Percentiles rank a stretch among this genome's conserved stretches.
These are phyloP conservation scores for Solenodon paradoxus DNA, from an alignment of 2,113 vertebrate species.

Conservation along the genomic window DNA sequence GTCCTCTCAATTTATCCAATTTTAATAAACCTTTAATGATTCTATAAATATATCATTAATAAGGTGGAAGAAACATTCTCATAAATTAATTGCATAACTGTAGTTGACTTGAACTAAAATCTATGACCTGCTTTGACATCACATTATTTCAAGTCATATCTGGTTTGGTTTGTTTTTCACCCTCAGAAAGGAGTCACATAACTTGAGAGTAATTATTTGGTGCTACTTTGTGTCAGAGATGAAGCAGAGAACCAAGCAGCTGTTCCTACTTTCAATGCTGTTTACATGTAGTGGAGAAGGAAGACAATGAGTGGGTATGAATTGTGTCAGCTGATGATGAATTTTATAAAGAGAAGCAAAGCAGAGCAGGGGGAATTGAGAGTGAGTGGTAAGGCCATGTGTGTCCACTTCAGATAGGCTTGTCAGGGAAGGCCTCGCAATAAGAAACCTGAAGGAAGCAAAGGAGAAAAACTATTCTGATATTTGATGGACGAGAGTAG, in stretches of 20 bases:
- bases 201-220: not conserved
- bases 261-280: not conserved
- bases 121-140: not conserved
- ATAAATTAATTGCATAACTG: not conserved
- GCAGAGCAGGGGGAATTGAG: not conserved
- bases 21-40: not conserved
- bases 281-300: not conserved
- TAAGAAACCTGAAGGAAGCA: not conserved
- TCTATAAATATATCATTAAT: not conserved
- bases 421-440: not conserved
- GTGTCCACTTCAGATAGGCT: not conserved
- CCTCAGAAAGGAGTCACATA: not conserved
- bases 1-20: not conserved
- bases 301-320: not conserved
- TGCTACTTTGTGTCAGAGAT: not conserved
- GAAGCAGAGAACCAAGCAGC: not conserved
- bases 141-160: not conserved
- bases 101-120: constrained; percentile 20
- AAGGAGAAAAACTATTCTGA: not conserved
- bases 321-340: not conserved
- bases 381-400: not conserved
- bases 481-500: not conserved
- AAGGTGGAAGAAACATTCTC: not conserved
- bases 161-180: not conserved
- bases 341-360: not conserved